Evolutionary conservation across 2,113 vertebrate genomes (phyloP), one percentile per base, ranked within the genome.

Genomic region (Cromileptes altivelis): DNA sequence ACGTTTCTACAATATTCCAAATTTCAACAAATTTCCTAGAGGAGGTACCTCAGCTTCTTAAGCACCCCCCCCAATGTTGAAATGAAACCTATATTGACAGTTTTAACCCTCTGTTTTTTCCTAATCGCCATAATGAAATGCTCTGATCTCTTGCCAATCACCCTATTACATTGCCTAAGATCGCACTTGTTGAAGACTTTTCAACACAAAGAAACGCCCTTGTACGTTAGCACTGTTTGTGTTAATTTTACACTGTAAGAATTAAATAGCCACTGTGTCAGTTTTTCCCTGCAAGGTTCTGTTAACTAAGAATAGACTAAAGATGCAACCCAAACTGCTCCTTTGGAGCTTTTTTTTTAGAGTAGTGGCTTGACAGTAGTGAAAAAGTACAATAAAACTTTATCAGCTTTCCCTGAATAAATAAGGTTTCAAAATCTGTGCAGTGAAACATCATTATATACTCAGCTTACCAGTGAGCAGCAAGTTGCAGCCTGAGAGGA

Each of bases 401-500:
- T 83, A 76, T 72, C 73, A 79, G 55, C 70, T 69, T 73, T 69
- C 13, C 45, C 10, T 2, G 10, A 80, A 80, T 65, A 80, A 71
- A 70, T 82, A 73, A 71, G 56, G 63, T 64, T 80, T 47, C 50
- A 55, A 77, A 56, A 63, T 76, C 62, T 47, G 45, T 76, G 68
- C 71, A 71, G 50, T 69, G 70, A 84, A 81, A 80, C 78, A 83
- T 88, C 81, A 83, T 88, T 84, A 87, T 84, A 12, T 72, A 61
- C 82, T 87, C 69, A 64, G 85, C 40, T 88, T 70, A 89, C 88
- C 80, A 71, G 75, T 60, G 57, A 73, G 77, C 82, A 56, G 67
- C 70, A 57, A 65, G 79, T 73, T 82, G 68, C 74, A 78, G 72
- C 56, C 64, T 70, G 60, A 85, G 69, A 42, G 65, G 62, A 81